Base-by-base conservation (phyloP, 2,113 vertebrate genomes). In the Gobiocypris rarus region DNA sequence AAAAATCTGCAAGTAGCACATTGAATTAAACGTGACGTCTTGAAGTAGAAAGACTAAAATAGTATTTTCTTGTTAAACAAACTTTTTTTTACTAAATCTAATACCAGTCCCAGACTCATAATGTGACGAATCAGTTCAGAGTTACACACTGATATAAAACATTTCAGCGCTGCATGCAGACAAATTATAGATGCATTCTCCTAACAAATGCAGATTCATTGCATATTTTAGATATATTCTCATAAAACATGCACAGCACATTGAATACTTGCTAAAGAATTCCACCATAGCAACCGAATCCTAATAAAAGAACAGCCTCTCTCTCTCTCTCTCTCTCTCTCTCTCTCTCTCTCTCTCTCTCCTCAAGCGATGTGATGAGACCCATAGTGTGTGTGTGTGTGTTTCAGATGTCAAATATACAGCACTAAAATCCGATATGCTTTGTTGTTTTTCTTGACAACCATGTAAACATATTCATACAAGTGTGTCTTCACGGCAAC, bases 291-390 rank as follows among this genome's bases (percentile, higher is more conserved):
- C 84, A 85, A 85, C 84, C 15, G 24, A 65, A 48, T 38, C 45
- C 78, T 85, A 85, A 85, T 85, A 81, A 81, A 85, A 85, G 78
- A 80, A 52, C 71, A 61, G 15, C 17, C 31, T 71, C 19, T n/a
- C 65, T 71, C 65, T 56, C 31, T 34, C 31, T 14, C 28, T 28
- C 79, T 24, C 63, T 31, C 31, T 31, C 31, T 69, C 31, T 31
- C 31, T 31, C 31, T 31, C 31, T 31, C 31, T 31, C 9, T 58
- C 54, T 41, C 31, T 63, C 59, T 80, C 59, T 63, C 61, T 31
- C n/a, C 31, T 67, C 15, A 3, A 67, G 63, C 8, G 31, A 38
- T 10, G 65, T 19, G 31, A 38, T 69, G 31, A 67, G 63, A 67
- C 38, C 15, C n/a, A n/a, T n/a, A n/a, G 61, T 65, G 59, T 26